A percentile compares a stretch with the other conserved stretches of the same genome.
Evolutionary conservation across 2,888 invertebrate genomes (phyloP).

Genomic region (Drepana falcataria): DNA sequence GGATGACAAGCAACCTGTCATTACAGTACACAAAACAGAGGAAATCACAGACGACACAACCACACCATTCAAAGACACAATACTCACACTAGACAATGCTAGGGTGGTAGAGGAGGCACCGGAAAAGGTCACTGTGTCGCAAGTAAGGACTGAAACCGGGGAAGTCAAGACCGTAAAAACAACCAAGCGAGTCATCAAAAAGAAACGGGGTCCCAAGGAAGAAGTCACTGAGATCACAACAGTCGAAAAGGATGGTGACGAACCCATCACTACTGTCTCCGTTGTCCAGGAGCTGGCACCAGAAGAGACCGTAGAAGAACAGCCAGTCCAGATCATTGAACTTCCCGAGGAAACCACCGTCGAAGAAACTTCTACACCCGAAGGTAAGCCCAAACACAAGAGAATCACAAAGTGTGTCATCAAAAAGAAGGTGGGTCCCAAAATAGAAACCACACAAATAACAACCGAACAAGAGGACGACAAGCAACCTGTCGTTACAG

Average conservation of each 20-base stretch:
- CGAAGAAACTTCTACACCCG: too few relatives aligned
- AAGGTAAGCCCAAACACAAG: slow-evolving; percentile 5
- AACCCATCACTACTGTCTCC: not conserved
- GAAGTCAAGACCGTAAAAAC: slow-evolving; percentile 7
- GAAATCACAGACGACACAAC: too few relatives aligned
- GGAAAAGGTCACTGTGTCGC: too few relatives aligned
- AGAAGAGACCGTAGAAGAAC: too few relatives aligned
- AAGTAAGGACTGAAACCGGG: too few relatives aligned
- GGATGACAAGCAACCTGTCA: slow-evolving; percentile 26
- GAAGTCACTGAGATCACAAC: slow-evolving; percentile 2
- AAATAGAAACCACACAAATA: slow-evolving; percentile 30
- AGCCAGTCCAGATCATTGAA: too few relatives aligned
- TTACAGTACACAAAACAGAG: slow-evolving; percentile 34
- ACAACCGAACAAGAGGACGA: slow-evolving; percentile 57
- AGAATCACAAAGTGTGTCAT: slow-evolving; percentile 3
- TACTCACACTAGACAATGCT: too few relatives aligned
- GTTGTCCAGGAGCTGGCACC: too few relatives aligned
- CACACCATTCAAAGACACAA: too few relatives aligned
- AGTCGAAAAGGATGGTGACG: not conserved
- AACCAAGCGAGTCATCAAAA: slow-evolving; percentile 8
- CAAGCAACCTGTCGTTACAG: slow-evolving; percentile 38
- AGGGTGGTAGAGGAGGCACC: too few relatives aligned
- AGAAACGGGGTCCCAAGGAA: slow-evolving; percentile 1
- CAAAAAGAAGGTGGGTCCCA: slow-evolving; percentile 48
- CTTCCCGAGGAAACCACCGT: too few relatives aligned